Evolutionary conservation across 2,888 invertebrate species (phyloP), one percentile per base, ranked within the genome.

Genomic region (Pecten maximus): DNA sequence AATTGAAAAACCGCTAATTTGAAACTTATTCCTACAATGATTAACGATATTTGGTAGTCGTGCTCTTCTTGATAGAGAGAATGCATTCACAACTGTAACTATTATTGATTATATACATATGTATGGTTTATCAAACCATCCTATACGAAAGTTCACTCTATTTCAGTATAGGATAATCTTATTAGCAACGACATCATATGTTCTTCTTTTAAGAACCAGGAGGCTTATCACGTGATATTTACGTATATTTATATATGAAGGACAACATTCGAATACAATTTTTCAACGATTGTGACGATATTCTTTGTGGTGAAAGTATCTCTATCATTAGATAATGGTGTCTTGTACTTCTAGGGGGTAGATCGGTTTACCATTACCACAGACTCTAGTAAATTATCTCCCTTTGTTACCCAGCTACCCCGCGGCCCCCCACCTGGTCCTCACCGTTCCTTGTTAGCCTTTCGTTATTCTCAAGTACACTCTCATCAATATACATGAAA

Each of bases 401-500:
- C 74, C 74, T 74, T 74, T 74, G 35, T 74, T 74, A 2, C 74
- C 35, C 28, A 10, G 12, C 28, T 10, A 28, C 74, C 74, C 74
- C 28, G 2, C 28, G 74, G 74, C 74, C 35, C 54, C 74, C 74
- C 74, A 74, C 74, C 74, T 74, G 74, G 74, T 35, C 74, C 74
- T 74, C 23, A 28, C 35, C 28, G 74, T 74, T 35, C 35, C 74
- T 74, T 74, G 74, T 74, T 74, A 74, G 74, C 10, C 74, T 35
- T 35, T 28, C 35, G 28, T 74, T 74, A 28, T 74, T 74, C 74
- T 74, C 74, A 74, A 74, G 74, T 35, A 74, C 74, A 74, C 74
- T 74, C 74, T 74, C 74, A 74, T 74, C 74, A 74, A 74, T 74
- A 74, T 74, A 74, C 74, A 74, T 74, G 74, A 74, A 74, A 74